Conservation (phyloP, 2,888 invertebrate species). For the Dolichopus griseipennis region DNA sequence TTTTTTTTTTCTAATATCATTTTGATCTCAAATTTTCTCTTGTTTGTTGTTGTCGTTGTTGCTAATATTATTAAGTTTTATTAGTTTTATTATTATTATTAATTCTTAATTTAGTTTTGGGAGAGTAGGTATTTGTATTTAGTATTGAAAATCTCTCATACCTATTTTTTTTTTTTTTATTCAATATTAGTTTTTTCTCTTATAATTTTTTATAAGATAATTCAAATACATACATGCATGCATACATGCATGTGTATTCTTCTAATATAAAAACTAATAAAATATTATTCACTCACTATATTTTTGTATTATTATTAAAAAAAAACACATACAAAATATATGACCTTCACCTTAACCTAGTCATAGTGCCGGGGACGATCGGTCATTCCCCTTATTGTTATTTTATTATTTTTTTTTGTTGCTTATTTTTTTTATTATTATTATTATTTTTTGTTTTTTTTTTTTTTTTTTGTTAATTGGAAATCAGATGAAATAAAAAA, state of each 20-base stretch:
- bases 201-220: neutral
- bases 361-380: slow-evolving; percentile 44
- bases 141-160: too few species aligned
- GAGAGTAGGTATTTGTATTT: too few species aligned
- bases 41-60: too few species aligned
- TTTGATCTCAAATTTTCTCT: too few species aligned
- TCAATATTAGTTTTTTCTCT: too few species aligned
- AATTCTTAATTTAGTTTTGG: too few species aligned
- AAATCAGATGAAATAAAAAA: neutral
- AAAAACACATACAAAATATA: slow-evolving; percentile 22
- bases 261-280: neutral
- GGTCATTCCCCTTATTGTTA: slow-evolving; percentile 39
- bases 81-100: too few species aligned
- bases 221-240: neutral
- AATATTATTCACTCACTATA: neutral
- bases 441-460: neutral
- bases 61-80: too few species aligned
- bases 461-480: neutral
- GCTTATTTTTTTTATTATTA: neutral
- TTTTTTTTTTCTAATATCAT: too few species aligned
- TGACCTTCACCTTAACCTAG: slow-evolving; percentile 47
- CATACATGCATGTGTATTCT: neutral
- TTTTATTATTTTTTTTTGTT: slow-evolving; percentile 14
- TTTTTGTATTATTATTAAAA: too few species aligned
- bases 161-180: too few species aligned